A percentile compares a stretch with the other conserved stretches of the same genome.
phyloP scores from a whole-genome alignment of 1,140 invertebrate species.

The Hirudo medicinalis region DNA sequence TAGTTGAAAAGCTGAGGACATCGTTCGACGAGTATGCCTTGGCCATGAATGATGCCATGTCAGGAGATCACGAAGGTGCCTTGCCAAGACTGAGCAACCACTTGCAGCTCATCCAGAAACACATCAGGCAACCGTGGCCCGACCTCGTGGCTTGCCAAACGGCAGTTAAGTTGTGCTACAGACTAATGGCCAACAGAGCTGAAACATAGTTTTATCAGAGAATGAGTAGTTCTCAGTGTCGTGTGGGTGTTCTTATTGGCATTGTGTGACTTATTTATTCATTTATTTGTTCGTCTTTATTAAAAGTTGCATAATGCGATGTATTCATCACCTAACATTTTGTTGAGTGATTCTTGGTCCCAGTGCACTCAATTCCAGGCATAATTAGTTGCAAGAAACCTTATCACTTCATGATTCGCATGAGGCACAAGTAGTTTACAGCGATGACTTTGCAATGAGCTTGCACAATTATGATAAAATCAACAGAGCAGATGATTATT shows the following conservation, averaged over 20 bases:
- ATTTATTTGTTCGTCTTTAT: not conserved
- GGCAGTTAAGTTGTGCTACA: constrained; percentile 55
- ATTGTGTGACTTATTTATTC: not conserved
- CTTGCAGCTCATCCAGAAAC: constrained; percentile 56
- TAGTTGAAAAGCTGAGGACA: constrained; percentile 42
- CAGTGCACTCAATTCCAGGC: too few species aligned
- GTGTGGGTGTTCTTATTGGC: not conserved
- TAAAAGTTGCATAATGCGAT: not conserved
- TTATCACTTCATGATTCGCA: too few species aligned
- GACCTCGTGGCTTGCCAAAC: constrained; percentile 71
- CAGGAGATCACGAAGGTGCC: constrained; percentile 37
- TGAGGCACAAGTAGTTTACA: not conserved
- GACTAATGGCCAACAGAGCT: constrained; percentile 21
- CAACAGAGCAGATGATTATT: not conserved
- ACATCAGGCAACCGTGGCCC: constrained; percentile 58
- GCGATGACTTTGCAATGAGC: not conserved
- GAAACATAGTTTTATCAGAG: not conserved
- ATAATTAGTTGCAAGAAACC: too few species aligned
- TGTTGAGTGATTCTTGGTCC: too few species aligned
- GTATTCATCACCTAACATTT: too few species aligned
- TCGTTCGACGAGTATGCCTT: constrained; percentile 48
- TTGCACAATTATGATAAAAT: not conserved
- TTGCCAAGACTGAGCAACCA: constrained; percentile 49
- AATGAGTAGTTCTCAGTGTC: not conserved
- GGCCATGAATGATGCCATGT: constrained; percentile 51